Evolutionary conservation across 1,140 invertebrate genomes (phyloP), one percentile per base, ranked within the genome.

Genomic region (Aricia agestis): DNA sequence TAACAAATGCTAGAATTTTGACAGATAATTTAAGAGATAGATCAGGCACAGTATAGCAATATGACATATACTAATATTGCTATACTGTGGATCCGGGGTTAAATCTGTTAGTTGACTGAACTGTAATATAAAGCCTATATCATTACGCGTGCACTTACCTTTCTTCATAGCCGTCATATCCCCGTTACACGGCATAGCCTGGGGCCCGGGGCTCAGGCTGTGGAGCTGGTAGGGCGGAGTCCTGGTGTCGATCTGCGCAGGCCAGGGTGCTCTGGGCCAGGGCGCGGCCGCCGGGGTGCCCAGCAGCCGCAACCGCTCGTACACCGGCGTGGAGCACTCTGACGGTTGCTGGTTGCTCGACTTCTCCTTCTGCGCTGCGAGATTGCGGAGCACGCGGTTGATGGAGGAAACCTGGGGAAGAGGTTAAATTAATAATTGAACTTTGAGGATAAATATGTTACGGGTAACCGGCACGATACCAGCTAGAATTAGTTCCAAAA

Each of bases 331-430:
- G 6, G 83, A 81, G 65, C 87, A 90, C 67, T 91, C 87, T 7
- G 82, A 70, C 0, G 82, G 80, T 67, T 85, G 89, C 74, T 90
- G 88, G 74, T 81, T 88, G 77, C 71, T 87, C 77, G 93, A 93
- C 78, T 95, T 95, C 82, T 98, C 97, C 79, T 98, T 98, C 86
- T 98, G 97, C 6, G 97, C 96, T 0, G 97, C 97, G 69, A 99
- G 93, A 91, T 99, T 99, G 59, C 98, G 94, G 74, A 99, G 93
- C n/a, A 99, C 98, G 76, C 98, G 96, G 92, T 99, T 99, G 80
- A 99, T 99, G n/a, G 98, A 99, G 7, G 98, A 99, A 58, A 99
- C 98, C 98, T 99, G 92, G 17, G 69, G 67, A 52, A 72, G 15
- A 71, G 36, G 25, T 15, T 18, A 45, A 32, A 32, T 57, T 67